Conservation (phyloP, 2,113 vertebrate species). For the Pteropus alecto region DNA sequence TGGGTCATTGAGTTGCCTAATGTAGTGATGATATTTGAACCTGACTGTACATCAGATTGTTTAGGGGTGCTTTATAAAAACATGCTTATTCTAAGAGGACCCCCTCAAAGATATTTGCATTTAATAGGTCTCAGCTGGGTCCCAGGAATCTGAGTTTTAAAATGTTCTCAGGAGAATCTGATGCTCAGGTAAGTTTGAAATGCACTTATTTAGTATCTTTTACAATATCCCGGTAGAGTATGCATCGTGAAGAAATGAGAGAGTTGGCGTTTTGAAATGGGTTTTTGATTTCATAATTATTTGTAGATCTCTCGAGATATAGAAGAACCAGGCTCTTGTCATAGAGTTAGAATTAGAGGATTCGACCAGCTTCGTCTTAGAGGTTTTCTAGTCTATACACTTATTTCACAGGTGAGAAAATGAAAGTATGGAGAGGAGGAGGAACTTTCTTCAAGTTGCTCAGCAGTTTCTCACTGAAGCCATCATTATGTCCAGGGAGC, state of each 20-base stretch:
- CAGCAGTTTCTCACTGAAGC: not conserved
- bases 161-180: not conserved
- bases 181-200: not conserved
- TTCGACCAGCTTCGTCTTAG: not conserved
- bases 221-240: not conserved
- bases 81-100: not conserved
- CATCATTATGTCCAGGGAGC: not conserved
- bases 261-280: not conserved
- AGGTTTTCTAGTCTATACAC: not conserved
- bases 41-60: not conserved
- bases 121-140: not conserved
- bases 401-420: not conserved
- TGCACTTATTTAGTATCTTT: not conserved
- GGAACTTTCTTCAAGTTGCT: not conserved
- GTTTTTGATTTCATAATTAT: constrained; percentile 17
- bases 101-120: not conserved
- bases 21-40: not conserved
- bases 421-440: not conserved
- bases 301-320: not conserved
- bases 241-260: not conserved
- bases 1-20: not conserved
- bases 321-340: not conserved
- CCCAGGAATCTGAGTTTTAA: not conserved
- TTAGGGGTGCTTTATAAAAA: not conserved
- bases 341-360: not conserved